These are phyloP conservation scores for Sitodiplosis mosellana DNA, from an alignment of 1,140 invertebrate species.

Conservation along the genomic window DNA sequence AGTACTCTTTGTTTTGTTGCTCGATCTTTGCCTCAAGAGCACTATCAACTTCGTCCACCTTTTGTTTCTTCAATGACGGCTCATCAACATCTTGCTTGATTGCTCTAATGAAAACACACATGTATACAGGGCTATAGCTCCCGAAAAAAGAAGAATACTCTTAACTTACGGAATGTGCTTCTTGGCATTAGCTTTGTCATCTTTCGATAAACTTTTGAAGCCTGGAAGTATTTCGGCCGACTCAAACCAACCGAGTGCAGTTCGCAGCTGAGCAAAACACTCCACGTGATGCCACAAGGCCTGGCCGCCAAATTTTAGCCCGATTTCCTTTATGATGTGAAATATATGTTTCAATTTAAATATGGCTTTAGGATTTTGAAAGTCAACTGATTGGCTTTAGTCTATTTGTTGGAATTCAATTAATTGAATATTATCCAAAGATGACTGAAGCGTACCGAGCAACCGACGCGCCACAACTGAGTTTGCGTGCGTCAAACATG, in stretches of 20 bases:
- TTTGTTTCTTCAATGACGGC: constrained; percentile 18
- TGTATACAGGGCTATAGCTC: too few relatives aligned
- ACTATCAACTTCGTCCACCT: constrained; percentile 32
- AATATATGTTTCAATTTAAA: too few relatives aligned
- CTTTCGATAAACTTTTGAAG: constrained; percentile 45
- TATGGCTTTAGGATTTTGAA: too few relatives aligned
- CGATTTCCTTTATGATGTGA: too few relatives aligned
- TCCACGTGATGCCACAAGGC: constrained; percentile 81
- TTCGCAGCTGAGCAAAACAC: constrained; percentile 51
- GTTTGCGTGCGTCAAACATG: too few relatives aligned
- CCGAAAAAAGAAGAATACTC: background rate
- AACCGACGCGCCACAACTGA: too few relatives aligned
- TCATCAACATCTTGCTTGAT: background rate
- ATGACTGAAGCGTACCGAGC: too few relatives aligned
- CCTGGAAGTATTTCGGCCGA: constrained; percentile 53
- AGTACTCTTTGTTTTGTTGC: constrained; percentile 65
- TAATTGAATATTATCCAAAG: too few relatives aligned
- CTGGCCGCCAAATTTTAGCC: constrained; percentile 57
- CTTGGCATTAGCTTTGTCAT: constrained; percentile 53
- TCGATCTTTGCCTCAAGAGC: constrained; percentile 32
- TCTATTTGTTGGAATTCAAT: too few relatives aligned
- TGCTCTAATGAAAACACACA: background rate
- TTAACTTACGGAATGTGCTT: constrained; percentile 41
- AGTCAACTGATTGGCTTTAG: too few relatives aligned
- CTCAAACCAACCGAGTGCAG: constrained; percentile 55